Evolutionary conservation across 2,113 vertebrate genomes (phyloP).

Genomic region (Natator depressus): DNA sequence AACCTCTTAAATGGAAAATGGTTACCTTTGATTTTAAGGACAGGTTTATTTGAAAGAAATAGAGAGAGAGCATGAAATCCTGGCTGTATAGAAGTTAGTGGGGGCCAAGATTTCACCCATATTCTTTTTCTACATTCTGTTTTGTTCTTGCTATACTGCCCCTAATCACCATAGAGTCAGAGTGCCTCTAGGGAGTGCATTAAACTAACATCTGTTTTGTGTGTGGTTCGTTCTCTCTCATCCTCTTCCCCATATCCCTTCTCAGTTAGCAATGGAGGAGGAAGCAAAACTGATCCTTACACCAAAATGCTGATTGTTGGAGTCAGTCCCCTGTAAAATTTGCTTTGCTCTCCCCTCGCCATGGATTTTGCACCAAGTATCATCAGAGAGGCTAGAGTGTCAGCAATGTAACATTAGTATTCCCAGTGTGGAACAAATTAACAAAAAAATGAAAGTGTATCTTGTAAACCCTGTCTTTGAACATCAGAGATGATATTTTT

Average conservation of each 20-base stretch:
- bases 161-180: background rate
- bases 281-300: background rate
- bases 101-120: background rate
- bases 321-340: constrained; percentile 22
- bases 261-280: background rate
- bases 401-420: background rate
- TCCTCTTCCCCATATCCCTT: background rate
- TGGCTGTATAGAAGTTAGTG: background rate
- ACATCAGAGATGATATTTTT: background rate
- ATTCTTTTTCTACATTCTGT: background rate
- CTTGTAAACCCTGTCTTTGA: background rate
- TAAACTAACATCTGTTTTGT: background rate
- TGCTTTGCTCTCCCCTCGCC: background rate
- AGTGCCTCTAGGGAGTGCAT: background rate
- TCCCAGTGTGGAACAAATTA: background rate
- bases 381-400: background rate
- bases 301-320: background rate
- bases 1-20: background rate
- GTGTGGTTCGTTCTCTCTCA: background rate
- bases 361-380: background rate
- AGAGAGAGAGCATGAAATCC: fast-evolving
- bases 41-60: constrained; percentile 2
- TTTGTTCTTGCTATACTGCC: background rate
- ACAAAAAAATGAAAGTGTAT: background rate
- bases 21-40: background rate